These are phyloP conservation scores for Fistularia tabacaria DNA, from an alignment of 2,797 vertebrate species.

Conservation along the genomic window DNA sequence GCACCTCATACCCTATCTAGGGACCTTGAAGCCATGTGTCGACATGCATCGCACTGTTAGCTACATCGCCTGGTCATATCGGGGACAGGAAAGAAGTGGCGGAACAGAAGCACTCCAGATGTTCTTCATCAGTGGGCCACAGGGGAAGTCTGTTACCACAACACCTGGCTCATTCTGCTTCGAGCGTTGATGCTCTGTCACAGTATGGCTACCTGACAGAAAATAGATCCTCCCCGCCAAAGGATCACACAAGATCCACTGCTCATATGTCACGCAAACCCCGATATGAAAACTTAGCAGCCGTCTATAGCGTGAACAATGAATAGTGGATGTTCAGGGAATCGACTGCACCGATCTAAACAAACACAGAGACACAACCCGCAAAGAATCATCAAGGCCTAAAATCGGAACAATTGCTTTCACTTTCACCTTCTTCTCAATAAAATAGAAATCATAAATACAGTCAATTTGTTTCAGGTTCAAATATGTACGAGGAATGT, in stretches of 20 bases:
- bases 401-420: too few species aligned
- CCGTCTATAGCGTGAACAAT: conserved; percentile 31
- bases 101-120: conserved; percentile 81
- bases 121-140: conserved; percentile 80
- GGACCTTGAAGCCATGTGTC: conserved; percentile 78
- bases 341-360: neutral
- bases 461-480: too few species aligned
- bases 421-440: too few species aligned
- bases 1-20: conserved; percentile 65
- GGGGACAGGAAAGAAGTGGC: conserved; percentile 78
- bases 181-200: conserved; percentile 52
- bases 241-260: conserved; percentile 23
- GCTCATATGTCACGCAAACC: conserved; percentile 27
- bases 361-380: too few species aligned
- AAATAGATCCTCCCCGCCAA: conserved; percentile 30
- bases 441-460: too few species aligned
- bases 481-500: too few species aligned
- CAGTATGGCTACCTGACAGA: conserved; percentile 59
- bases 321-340: conserved; percentile 12
- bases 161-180: conserved; percentile 76
- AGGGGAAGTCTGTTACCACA: conserved; percentile 75
- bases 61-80: conserved; percentile 81
- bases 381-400: too few species aligned
- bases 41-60: conserved; percentile 76
- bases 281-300: conserved; percentile 35